Evolutionary conservation across 2,113 vertebrate species (phyloP).

Genomic region (Pholis gunnellus): DNA sequence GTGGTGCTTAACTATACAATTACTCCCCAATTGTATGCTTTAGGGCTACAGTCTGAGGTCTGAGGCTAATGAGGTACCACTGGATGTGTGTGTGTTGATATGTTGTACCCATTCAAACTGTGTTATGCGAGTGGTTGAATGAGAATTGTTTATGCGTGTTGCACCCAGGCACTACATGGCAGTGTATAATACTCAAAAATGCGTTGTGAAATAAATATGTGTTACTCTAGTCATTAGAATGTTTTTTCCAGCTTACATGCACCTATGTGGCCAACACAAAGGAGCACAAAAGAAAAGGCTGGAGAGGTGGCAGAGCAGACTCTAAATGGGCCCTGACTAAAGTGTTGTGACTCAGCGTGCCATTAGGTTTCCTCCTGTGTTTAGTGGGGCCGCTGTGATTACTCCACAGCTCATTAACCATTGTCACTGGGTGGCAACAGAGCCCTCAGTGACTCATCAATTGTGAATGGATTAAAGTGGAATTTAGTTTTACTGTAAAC

Average conservation of each 20-base stretch:
- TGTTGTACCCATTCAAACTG: conserved; percentile 1
- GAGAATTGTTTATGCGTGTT: not conserved
- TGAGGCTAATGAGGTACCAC: conserved; percentile 37
- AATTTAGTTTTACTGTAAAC: conserved; percentile 8
- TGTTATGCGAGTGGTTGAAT: conserved; percentile 1
- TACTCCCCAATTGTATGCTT: conserved; percentile 54
- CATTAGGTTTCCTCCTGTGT: conserved; percentile 53
- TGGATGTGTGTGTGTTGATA: conserved; percentile 13
- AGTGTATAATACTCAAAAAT: conserved; percentile 2
- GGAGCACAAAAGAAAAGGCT: not conserved
- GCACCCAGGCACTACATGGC: not conserved
- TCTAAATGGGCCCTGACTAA: conserved; percentile 64
- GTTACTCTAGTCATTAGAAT: conserved; percentile 4
- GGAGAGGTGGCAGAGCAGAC: conserved; percentile 34
- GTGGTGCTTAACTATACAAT: conserved; percentile 59
- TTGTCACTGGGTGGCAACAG: conserved; percentile 45
- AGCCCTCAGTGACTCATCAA: conserved; percentile 41
- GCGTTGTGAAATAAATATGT: conserved; percentile 4
- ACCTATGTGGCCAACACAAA: conserved; percentile 22
- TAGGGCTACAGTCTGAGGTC: conserved; percentile 36
- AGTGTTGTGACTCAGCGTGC: conserved; percentile 62
- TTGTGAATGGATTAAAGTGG: conserved; percentile 16
- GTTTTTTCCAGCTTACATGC: conserved; percentile 20
- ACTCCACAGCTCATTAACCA: conserved; percentile 55
- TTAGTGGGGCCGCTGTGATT: conserved; percentile 58